These are phyloP conservation scores for Micronycteris hirsuta DNA, from an alignment of 2,113 vertebrate species.

Conservation along the genomic window DNA sequence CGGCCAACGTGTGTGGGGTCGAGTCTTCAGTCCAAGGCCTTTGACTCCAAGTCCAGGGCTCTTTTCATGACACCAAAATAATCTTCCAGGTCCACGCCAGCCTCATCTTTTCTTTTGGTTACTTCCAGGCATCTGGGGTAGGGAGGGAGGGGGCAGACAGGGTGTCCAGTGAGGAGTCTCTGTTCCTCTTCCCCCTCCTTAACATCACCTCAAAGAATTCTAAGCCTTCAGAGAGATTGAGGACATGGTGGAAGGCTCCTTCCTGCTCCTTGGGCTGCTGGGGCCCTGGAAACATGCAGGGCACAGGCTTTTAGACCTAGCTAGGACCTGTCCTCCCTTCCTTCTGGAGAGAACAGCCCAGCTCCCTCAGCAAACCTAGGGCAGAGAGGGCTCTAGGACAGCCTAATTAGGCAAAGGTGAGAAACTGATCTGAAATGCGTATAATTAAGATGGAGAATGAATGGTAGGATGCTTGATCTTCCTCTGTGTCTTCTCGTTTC, in stretches of 20 bases:
- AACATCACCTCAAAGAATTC: not conserved
- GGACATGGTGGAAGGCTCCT: not conserved
- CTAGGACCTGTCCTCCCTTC: too few relatives aligned
- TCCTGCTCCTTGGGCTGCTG: not conserved
- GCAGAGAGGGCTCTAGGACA: not conserved
- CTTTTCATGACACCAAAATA: not conserved
- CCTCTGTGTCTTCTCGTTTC: not conserved
- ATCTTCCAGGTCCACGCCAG: not conserved
- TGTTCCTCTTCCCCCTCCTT: not conserved
- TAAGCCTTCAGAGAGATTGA: not conserved
- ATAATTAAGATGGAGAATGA: slow-evolving; percentile 69
- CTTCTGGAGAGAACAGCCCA: not conserved
- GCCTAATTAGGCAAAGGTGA: slow-evolving; percentile 71
- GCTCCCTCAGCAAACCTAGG: not conserved
- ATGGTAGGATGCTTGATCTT: slow-evolving; percentile 52
- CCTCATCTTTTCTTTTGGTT: not conserved
- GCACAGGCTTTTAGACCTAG: not conserved
- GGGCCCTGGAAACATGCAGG: not conserved
- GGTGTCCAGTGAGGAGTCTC: not conserved
- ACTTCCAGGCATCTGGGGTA: not conserved
- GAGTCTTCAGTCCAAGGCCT: not conserved
- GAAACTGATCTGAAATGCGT: slow-evolving; percentile 67
- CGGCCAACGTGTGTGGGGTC: not conserved
- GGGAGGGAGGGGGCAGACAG: not conserved
- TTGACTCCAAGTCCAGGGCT: not conserved